phyloP scores from a whole-genome alignment of 2,113 vertebrate species.

The Nestor notabilis region DNA sequence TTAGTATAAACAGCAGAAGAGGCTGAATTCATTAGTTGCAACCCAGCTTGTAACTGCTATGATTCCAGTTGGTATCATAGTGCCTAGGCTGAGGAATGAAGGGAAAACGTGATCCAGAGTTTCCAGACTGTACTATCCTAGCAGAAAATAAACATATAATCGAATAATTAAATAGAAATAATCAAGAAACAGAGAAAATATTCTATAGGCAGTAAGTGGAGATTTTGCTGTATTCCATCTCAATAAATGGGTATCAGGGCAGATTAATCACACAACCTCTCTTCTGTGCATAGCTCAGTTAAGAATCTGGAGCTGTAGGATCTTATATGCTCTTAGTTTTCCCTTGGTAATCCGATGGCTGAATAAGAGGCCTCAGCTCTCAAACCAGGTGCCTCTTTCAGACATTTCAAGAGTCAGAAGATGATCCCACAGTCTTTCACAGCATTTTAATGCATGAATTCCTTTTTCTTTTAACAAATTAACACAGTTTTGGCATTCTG shows the following conservation, averaged over 20 bases:
- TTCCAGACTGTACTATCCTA: neutral
- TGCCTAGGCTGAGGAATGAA: neutral
- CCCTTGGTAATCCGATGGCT: neutral
- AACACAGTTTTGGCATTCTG: neutral
- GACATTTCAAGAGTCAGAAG: neutral
- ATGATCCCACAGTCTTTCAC: neutral
- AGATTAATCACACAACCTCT: neutral
- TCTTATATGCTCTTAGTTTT: neutral
- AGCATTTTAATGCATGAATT: neutral
- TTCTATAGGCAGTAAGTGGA: neutral
- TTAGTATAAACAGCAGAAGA: conserved; percentile 28
- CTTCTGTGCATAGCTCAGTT: neutral
- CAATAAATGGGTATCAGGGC: neutral
- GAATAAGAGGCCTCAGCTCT: neutral
- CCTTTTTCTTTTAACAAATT: neutral
- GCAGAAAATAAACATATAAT: neutral
- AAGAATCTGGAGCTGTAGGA: neutral
- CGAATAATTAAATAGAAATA: neutral
- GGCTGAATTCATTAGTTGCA: neutral
- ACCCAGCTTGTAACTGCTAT: neutral
- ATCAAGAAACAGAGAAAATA: neutral
- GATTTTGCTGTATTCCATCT: neutral
- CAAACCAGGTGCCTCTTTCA: neutral
- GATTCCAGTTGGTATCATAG: neutral
- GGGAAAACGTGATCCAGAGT: neutral